Evolutionary conservation across 2,888 invertebrate genomes (phyloP).

Genomic region (Onthophagus sagittarius): DNA sequence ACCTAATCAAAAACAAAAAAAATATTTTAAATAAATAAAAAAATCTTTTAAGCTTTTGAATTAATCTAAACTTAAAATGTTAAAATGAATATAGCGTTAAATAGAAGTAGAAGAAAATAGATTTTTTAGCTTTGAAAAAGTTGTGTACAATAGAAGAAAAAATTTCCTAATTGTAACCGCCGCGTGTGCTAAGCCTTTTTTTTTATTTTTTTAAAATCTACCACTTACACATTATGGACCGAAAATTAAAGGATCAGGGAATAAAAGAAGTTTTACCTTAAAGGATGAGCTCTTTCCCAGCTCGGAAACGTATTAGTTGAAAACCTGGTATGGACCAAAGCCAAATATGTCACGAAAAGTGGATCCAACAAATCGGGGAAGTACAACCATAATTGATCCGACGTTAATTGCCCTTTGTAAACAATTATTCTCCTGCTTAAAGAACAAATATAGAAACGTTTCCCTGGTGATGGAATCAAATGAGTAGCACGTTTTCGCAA

Average conservation of each 20-base stretch:
- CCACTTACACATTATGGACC: neutral
- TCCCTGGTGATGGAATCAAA: slow-evolving; percentile 76
- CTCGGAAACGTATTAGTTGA: slow-evolving; percentile 99
- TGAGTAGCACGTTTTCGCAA: slow-evolving; percentile 92
- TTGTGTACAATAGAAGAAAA: neutral
- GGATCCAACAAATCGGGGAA: slow-evolving; percentile 69
- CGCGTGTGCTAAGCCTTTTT: neutral
- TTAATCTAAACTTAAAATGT: neutral
- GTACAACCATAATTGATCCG: slow-evolving; percentile 85
- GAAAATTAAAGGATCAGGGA: neutral
- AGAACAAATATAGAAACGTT: slow-evolving; percentile 95
- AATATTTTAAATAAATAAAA: neutral
- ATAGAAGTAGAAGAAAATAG: neutral
- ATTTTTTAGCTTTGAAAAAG: neutral
- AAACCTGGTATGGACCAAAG: slow-evolving; percentile 96
- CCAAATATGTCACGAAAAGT: slow-evolving; percentile 88
- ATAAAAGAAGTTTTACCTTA: slow-evolving; percentile 60
- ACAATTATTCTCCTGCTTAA: slow-evolving; percentile 86
- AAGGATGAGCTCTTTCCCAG: slow-evolving; percentile 98
- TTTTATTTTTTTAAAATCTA: neutral
- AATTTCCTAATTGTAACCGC: neutral
- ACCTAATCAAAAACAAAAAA: neutral
- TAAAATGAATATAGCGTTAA: neutral
- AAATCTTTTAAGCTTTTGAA: neutral
- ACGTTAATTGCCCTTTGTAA: slow-evolving; percentile 96